Evolutionary conservation across 92 coral and sea anemone species (phyloP).

Genomic region (Umimayanthus kanabou): DNA sequence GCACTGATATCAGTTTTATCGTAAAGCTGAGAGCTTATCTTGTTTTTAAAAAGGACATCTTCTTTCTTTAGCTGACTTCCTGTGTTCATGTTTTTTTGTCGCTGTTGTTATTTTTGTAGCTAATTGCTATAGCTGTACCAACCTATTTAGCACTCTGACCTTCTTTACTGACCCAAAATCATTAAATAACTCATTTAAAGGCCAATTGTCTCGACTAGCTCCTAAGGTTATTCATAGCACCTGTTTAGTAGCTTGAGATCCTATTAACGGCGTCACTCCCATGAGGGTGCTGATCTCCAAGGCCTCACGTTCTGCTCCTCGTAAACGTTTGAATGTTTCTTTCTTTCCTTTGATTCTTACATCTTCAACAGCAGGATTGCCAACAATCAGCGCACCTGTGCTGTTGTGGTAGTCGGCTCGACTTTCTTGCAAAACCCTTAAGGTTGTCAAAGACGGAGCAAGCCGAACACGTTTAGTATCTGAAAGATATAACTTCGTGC

Average conservation of each 20-base stretch:
- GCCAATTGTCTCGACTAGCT: no score
- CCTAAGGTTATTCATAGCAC: no score
- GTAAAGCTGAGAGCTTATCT: no score
- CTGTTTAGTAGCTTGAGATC: constrained; percentile 42
- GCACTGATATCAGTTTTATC: no score
- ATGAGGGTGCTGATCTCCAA: constrained; percentile 13
- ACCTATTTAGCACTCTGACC: no score
- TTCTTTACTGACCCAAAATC: no score
- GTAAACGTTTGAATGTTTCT: background rate
- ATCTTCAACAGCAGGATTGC: constrained; percentile 50
- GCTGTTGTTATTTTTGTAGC: no score
- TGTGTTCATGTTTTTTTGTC: no score
- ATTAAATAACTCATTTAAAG: no score
- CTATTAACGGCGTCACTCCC: constrained; percentile 30
- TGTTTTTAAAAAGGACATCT: no score
- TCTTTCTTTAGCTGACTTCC: no score
- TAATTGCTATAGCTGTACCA: no score
- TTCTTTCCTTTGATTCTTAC: constrained; percentile 21
- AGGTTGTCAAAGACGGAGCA: constrained; percentile 52
- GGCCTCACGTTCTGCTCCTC: constrained; percentile 30
- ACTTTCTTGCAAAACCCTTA: constrained; percentile 41
- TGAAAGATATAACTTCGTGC: constrained; percentile 32
- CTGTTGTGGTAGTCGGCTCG: constrained; percentile 37
- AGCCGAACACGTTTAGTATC: constrained; percentile 44
- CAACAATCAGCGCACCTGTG: constrained; percentile 54